Evolutionary conservation across 2,113 vertebrate species (phyloP), one percentile per base, ranked within the genome.

Genomic region (Atherinomorus stipes): DNA sequence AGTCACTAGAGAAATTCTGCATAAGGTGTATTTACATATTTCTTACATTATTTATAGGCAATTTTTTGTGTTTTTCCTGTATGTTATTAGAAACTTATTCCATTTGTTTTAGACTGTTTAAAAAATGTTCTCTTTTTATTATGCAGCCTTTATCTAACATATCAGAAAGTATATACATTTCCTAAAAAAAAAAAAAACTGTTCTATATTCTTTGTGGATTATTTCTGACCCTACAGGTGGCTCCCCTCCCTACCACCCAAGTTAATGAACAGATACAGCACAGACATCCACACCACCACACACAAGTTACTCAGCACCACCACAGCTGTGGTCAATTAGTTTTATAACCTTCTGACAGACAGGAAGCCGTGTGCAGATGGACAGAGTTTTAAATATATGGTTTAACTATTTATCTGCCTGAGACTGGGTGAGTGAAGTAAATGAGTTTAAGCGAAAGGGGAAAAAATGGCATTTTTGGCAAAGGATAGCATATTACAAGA

Each of bases 291-390:
- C 53, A 64, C 60, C 19, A 28, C 47, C 23, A 42, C 54, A 54
- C 31, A 25, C 60, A 71, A 49, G 21, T 57, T 50, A 57, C 49
- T 78, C 52, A 74, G 42, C 42, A 71, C 65, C 73, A 70, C 60
- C 52, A 78, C 88, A 89, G 84, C 86, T 89, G 86, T 79, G 82
- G 65, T 72, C 81, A 64, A 79, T 91, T 88, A 88, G 64, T 78
- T 89, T 85, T 86, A 82, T 78, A 50, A 72, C 84, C 71, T 57
- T 71, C 73, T 78, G 71, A 88, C 82, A 85, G 71, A 84, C 85
- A 90, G 85, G 78, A 91, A 87, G 58, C 78, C 19, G 45, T 16
- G 37, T 28, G 60, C 74, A 76, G 75, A 85, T 79, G 44, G 61
- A 80, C 62, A 82, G 28, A 63, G 77, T 71, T 66, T 81, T 78